These are phyloP conservation scores for Oryzias curvinotus DNA, from an alignment of 2,113 vertebrate genomes.

Conservation along the genomic window DNA sequence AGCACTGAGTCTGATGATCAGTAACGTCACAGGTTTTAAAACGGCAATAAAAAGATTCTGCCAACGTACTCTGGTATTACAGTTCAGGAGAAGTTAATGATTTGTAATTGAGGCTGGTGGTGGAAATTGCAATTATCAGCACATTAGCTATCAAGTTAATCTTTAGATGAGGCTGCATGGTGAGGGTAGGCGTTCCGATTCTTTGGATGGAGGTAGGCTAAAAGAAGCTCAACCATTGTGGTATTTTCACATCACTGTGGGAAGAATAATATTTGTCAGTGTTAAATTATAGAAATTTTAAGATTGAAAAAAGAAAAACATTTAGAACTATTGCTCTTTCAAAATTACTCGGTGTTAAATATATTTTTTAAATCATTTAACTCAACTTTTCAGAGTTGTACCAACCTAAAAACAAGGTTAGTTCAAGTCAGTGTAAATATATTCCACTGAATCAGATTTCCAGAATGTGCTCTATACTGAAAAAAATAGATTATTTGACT, in stretches of 20 bases:
- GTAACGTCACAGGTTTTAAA: slow-evolving; percentile 58
- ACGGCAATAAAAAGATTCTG: slow-evolving; percentile 51
- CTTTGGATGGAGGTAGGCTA: not conserved
- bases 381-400: too few relatives aligned
- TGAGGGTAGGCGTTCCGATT: not conserved
- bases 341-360: too few relatives aligned
- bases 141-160: slow-evolving; percentile 31
- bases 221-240: not conserved
- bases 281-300: slow-evolving; percentile 13
- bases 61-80: not conserved
- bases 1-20: slow-evolving; percentile 38
- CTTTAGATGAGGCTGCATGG: not conserved
- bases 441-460: too few relatives aligned
- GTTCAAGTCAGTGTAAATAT: too few relatives aligned
- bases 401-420: too few relatives aligned
- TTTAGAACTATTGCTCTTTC: too few relatives aligned
- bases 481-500: too few relatives aligned
- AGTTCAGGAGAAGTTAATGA: slow-evolving; percentile 13
- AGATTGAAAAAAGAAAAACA: too few relatives aligned
- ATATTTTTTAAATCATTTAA: too few relatives aligned
- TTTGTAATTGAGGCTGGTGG: slow-evolving; percentile 10
- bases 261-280: not conserved
- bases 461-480: too few relatives aligned
- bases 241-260: not conserved
- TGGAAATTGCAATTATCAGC: slow-evolving; percentile 44